These are phyloP conservation scores for Vultur gryphus DNA, from an alignment of 2,797 vertebrate genomes.

Conservation along the genomic window DNA sequence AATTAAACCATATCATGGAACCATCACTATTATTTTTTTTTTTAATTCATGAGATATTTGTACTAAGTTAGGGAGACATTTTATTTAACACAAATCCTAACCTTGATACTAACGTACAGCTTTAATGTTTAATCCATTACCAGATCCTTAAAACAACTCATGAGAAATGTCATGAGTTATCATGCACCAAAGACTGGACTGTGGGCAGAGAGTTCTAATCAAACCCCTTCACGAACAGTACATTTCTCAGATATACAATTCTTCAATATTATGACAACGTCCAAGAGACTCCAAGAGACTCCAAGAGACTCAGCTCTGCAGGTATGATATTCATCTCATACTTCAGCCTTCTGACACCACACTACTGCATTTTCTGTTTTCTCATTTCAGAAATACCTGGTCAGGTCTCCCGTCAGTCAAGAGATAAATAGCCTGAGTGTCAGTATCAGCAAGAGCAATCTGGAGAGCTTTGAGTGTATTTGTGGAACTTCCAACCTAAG, in stretches of 20 bases:
- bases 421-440: conserved; percentile 77
- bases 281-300: not conserved
- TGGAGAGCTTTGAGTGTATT: conserved; percentile 77
- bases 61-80: not conserved
- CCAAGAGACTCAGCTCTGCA: not conserved
- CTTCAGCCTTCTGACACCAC: not conserved
- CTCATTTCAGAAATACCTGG: conserved; percentile 72
- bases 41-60: not conserved
- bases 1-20: not conserved
- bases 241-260: not conserved
- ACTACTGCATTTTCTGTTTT: not conserved
- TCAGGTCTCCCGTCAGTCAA: conserved; percentile 82
- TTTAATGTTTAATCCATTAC: not conserved
- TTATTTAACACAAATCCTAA: not conserved
- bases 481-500: conserved; percentile 78
- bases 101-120: not conserved
- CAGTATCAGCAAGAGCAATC: conserved; percentile 74
- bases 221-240: not conserved
- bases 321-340: not conserved
- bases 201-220: not conserved
- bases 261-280: not conserved
- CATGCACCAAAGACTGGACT: not conserved
- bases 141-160: not conserved
- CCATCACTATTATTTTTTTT: not conserved
- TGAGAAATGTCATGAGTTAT: not conserved